Evolutionary conservation across 2,888 invertebrate species (phyloP), one percentile per base, ranked within the genome.

Genomic region (Pimpla rufipes): DNA sequence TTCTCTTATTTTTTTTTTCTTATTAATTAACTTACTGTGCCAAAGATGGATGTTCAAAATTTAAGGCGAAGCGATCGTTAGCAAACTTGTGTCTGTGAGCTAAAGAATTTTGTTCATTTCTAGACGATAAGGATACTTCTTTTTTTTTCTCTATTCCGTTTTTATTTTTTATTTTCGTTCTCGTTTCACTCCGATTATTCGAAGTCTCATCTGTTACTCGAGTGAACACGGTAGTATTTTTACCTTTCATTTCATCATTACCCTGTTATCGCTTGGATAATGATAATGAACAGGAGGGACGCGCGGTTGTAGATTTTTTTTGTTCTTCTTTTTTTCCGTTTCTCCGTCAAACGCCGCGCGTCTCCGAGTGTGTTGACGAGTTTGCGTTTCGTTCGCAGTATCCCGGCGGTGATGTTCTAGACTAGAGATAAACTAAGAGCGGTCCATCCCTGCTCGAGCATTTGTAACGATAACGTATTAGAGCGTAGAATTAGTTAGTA

Each of bases 21-120:
- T 87, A 87, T 90, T 86, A 88, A 85, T 89, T 88, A 88, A 91
- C 86, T 87, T 89, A 91, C 87, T 90, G 90, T 91, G 91, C 92
- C 89, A 89, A 92, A 89, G 92, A 92, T 89, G 88, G 88, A 90
- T 90, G 89, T 91, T 91, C 90, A 89, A 91, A 90, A 90, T 90
- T 91, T 86, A 81, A 88, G 81, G 87, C 85, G 81, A 86, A 87
- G 84, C 85, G 75, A 88, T 86, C 57, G 68, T 83, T 84, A 83
- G 80, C 85, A 78, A 84, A 79, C 79, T 85, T 75, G 74, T 81
- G 73, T 66, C 87, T 82, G 79, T 81, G 84, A 87, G 86, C 86
- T 89, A 84, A 85, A 86, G 29, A 86, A 88, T 86, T 89, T 90
- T 88, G 87, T 89, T 88, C 86, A 87, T 88, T 88, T 82, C 66